Evolutionary conservation across 2,797 vertebrate species (phyloP), one percentile per base, ranked within the genome.

Genomic region (Sciurus vulgaris): DNA sequence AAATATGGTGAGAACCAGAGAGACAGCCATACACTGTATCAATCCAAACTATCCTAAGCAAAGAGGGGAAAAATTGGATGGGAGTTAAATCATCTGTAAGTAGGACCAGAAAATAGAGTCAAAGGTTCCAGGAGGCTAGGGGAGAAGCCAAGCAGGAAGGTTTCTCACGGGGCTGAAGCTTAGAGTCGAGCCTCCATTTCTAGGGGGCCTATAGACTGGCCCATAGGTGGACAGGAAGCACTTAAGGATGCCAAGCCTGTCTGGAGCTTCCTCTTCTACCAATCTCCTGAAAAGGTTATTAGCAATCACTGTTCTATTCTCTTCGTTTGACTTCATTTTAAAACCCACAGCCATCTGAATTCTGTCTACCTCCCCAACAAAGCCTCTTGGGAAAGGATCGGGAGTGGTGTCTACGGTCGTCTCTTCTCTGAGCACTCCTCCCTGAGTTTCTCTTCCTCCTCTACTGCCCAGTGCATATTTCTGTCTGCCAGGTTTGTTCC

Each of bases 41-140:
- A 47, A 26, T 47, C 61, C 78, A 85, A 92, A 79, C 84, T 44
- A 70, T 41, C 22, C 41, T 63, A 61, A n/a, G 28, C n/a, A 72
- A 51, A 91, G 67, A 73, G 1, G 26, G 11, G 12, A 38, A 35
- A 26, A 74, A 81, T 20, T 26, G 17, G 49, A 91, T 73, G 6
- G 47, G 10, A 51, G 38, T 94, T 77, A 79, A 86, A 96, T 59
- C 20, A 61, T 69, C 70, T 24, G 18, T 30, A 84, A 81, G 54
- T 72, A 76, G 38, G 77, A 77, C 30, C 54, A 47, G 33, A 94
- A 72, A 61, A 94, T 5, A 67, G 63, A 96, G 59, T 69, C 74
- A 35, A 85, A 88, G 84, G 51, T 49, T 82, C 65, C 56, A 20
- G 79, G 82, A 91, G 59, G 56, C 44, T 67, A 38, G 56, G 56